Evolutionary conservation across 1,140 invertebrate genomes (phyloP), one percentile per base, ranked within the genome.

Genomic region (Chlorops oryzae): DNA sequence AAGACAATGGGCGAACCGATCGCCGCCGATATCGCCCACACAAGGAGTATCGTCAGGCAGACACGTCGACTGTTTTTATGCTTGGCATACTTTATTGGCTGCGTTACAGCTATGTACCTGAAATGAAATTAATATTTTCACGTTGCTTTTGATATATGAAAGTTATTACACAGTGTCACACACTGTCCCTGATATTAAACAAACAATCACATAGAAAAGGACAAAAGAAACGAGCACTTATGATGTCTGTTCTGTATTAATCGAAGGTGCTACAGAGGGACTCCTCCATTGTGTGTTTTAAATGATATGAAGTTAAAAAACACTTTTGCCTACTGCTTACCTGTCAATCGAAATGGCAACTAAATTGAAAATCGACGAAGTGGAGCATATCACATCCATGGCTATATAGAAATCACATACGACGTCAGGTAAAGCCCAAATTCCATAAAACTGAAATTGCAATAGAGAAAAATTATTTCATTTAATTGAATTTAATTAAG

Each of bases 401-500:
- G 94, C 94, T 65, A 99, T 96, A 82, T 97, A 99, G 72, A 96
- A 91, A 78, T 99, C 95, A 76, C 96, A 99, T 20, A 96, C 82
- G 59, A 91, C 83, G 46, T 86, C 83, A 32, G 92, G 92, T 51
- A 98, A 77, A 45, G 83, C 82, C 93, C 94, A 96, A 28, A 79
- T 79, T 13, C 86, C 86, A 65, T n/a, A n/a, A n/a, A n/a, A n/a
- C n/a, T n/a, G n/a, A n/a, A n/a, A n/a, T n/a, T n/a, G n/a, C n/a
- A n/a, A n/a, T n/a, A n/a, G n/a, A n/a, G n/a, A n/a, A n/a, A n/a
- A n/a, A n/a, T n/a, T n/a, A n/a, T n/a, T n/a, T n/a, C n/a, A n/a
- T n/a, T n/a, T n/a, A n/a, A n/a, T n/a, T n/a, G n/a, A n/a, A n/a
- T n/a, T n/a, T n/a, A n/a, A n/a, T n/a, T n/a, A n/a, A n/a, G n/a